Evolutionary conservation across 1,140 invertebrate genomes (phyloP), one percentile per base, ranked within the genome.

Genomic region (Dolichoris vasculosae): DNA sequence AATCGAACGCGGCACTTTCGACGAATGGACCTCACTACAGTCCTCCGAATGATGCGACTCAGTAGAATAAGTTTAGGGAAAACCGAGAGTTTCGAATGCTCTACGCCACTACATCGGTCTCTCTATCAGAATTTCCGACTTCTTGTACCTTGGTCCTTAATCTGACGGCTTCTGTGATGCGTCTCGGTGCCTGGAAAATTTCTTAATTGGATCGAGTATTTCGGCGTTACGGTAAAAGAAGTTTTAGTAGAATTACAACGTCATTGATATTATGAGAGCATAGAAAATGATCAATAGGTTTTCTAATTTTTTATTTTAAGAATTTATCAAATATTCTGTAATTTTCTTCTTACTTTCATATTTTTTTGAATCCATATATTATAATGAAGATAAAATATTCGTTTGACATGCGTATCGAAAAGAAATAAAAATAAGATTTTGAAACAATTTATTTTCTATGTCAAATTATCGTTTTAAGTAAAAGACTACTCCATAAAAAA

Each of bases 1-100:
- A 87, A 87, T 86, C 88, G 84, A 87, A 55, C 51, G 30, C 51
- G 20, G 48, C 51, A 38, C 46, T 67, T 46, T 38, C 63, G 73
- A 84, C 30, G 32, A 15, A 40, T 32, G 86, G 75, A 82, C 81
- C 78, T 78, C 84, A 79, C 83, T 84, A 43, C 67, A n/a, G 81
- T 69, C 64, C 35, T 63, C 32, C 38, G 20, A 77, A 63, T 78
- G 78, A 67, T 69, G 55, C 59, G 75, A 59, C n/a, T 40, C 26
- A 48, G 38, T 59, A 51, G 51, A 84, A 63, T 46, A 77, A 82
- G 35, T 59, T 82, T 71, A 30, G 46, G 48, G 59, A 23, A 55
- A 63, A 59, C 23, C 26, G 67, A 64, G 55, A 84, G 30, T 59
- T 73, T 17, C 38, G 13, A 73, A 43, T 43, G 38, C 38, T 43